These are phyloP conservation scores for Caprella mutica DNA, from an alignment of 2,888 invertebrate species.

Conservation along the genomic window DNA sequence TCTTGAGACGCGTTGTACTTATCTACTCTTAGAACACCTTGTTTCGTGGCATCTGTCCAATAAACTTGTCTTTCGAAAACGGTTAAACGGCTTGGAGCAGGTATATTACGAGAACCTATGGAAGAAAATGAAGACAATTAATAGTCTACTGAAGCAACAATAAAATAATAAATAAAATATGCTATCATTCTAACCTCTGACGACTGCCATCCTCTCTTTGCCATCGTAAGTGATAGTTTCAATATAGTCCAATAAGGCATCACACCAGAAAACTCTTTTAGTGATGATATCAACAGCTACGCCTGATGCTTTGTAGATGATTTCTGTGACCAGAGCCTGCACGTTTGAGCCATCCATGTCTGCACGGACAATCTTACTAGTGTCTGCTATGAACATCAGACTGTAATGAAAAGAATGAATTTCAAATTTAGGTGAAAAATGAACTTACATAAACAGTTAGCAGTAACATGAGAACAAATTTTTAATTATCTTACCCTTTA, in stretches of 20 bases:
- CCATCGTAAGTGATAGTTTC: conserved; percentile 92
- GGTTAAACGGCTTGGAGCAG: conserved; percentile 65
- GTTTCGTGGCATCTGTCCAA: conserved; percentile 85
- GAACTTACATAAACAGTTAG: no score
- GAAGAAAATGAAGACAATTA: conserved; percentile 25
- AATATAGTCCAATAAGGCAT: conserved; percentile 85
- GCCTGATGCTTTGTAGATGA: conserved; percentile 86
- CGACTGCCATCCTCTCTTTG: conserved; percentile 36
- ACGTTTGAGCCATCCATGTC: conserved; percentile 89
- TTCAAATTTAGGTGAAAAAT: no score
- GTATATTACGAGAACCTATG: conserved; percentile 57
- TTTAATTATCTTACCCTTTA: conserved; percentile 49
- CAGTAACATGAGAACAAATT: background rate
- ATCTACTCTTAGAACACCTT: conserved; percentile 74
- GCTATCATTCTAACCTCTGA: conserved; percentile 17
- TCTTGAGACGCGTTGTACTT: conserved; percentile 56
- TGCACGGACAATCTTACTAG: conserved; percentile 54
- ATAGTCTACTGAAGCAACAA: background rate
- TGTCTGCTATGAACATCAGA: conserved; percentile 48
- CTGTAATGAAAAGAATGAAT: no score
- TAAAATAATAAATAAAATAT: background rate
- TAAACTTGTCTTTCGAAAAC: conserved; percentile 75
- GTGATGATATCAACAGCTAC: conserved; percentile 82
- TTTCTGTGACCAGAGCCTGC: conserved; percentile 73
- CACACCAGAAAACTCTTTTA: conserved; percentile 89